Evolutionary conservation across 2,888 invertebrate species (phyloP), one percentile per base, ranked within the genome.

Genomic region (Standfussiana lucernea): DNA sequence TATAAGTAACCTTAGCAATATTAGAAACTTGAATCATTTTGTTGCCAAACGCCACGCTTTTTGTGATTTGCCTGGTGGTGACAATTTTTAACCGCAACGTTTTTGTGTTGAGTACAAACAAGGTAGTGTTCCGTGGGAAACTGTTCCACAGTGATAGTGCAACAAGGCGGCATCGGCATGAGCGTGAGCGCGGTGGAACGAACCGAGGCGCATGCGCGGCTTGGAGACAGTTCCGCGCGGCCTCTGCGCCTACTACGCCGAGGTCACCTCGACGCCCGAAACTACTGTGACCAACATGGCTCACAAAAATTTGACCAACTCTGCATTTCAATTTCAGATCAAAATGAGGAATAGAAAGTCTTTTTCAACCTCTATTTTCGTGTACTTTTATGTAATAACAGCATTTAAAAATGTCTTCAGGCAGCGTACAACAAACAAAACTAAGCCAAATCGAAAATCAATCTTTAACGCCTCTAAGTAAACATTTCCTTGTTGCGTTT

Each of bases 181-280:
- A 91, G 89, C 92, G 89, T 91, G 91, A 90, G 90, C 88, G 90
- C 88, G 89, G 93, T 93, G 96, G 95, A 95, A 95, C 96, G 95
- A 96, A 96, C 89, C 89, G 92, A 89, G 82, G 90, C 89, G 89
- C 96, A 95, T 94, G 95, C 93, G 86, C 91, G 84, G 89, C 90
- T 93, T 93, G 95, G 94, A 93, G 95, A 91, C 93, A 92, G 91
- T 91, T 90, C 91, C 89, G 90, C 91, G 88, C 86, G 90, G 90
- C 89, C 89, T 83, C 81, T 91, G 94, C 95, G 94, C 95, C 95
- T 94, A 92, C 90, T 91, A 92, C 92, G 90, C 92, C 86, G 93
- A 93, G 95, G 94, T 95, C 94, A 92, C 83, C 84, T 84, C 77
- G 88, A 82, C 88, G 90, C 89, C 90, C 89, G 85, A 76, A 45